Base-by-base conservation (phyloP, 1,140 invertebrate genomes). In the Drosophila orena region DNA sequence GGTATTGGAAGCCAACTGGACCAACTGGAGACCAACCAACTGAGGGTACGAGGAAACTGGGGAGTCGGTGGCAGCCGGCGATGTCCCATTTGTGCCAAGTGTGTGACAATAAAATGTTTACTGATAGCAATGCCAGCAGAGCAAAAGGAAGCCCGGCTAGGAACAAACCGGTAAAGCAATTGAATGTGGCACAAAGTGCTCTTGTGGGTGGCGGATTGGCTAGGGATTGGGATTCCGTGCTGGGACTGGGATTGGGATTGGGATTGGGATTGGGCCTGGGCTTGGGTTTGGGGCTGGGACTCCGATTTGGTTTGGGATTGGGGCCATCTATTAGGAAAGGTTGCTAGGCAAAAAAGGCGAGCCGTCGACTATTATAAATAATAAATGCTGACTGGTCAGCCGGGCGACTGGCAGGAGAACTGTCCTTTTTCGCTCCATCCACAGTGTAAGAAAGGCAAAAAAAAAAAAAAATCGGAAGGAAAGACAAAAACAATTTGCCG, bases 101-200 rank as follows among this genome's bases (percentile, higher is more conserved):
- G 84, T 89, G 77, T 89, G 84, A 89, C 84, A 89, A 89, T 89
- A 89, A 89, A 89, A 89, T 89, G 84, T 89, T 88, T 88, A 88
- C 84, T 88, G 83, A 88, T 88, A 88, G 77, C 79, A 66, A 68
- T 79, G 72, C 58, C 78, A 62, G 72, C 42, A 15, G 49, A 30
- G 42, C 38, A 64, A 57, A 44, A 54, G 53, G 38, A 52, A 61
- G 40, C 34, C 35, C 12, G 46, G 34, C 58, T 30, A 40, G 50
- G 56, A 72, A 54, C 70, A 72, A 78, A 74, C 57, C 50, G 79
- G 61, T 68, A 60, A 56, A 73, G 83, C 83, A 86, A 86, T 86
- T 86, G 83, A 86, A 86, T 88, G 79, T 78, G 81, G 81, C 81
- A 88, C 78, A 88, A 88, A 88, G 74, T 88, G 74, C 83, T 71